Evolutionary conservation across 1,140 invertebrate genomes (phyloP).

Genomic region (Radopholus similis): DNA sequence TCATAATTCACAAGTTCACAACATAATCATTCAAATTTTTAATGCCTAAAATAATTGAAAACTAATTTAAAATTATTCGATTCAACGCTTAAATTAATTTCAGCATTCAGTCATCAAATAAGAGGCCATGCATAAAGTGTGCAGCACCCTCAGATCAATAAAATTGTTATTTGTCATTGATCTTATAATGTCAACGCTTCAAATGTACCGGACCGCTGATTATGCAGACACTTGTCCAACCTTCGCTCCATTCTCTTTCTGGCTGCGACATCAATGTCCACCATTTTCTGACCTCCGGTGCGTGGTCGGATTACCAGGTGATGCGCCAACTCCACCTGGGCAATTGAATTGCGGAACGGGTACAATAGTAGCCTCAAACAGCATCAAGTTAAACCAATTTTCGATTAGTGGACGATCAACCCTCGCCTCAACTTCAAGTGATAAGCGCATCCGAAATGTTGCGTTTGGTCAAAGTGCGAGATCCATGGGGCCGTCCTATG

Average conservation of each 20-base stretch:
- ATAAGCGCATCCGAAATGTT: slow-evolving; percentile 4
- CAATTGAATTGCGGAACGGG: slow-evolving; percentile 28
- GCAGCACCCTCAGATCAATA: no score
- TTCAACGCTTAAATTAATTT: no score
- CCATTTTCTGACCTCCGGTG: slow-evolving; percentile 12
- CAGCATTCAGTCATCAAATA: no score
- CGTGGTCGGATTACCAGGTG: slow-evolving; percentile 12
- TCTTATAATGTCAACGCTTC: no score
- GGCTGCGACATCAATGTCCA: slow-evolving; percentile 20
- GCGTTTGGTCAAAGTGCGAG: not conserved
- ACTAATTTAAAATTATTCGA: no score
- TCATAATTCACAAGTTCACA: no score
- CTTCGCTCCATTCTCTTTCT: slow-evolving; percentile 19
- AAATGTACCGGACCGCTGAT: no score
- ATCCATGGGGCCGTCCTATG: slow-evolving; percentile 27
- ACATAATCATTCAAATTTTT: no score
- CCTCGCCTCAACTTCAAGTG: not conserved
- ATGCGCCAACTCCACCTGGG: slow-evolving; percentile 8
- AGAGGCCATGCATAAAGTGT: no score
- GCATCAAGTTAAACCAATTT: not conserved
- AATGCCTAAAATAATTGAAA: no score
- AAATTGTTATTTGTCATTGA: no score
- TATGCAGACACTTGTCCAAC: slow-evolving; percentile 9
- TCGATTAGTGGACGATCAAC: not conserved
- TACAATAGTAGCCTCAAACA: not conserved